Evolutionary conservation across 2,888 invertebrate genomes (phyloP), one percentile per base, ranked within the genome.

Genomic region (Glaucopsyche alexis): DNA sequence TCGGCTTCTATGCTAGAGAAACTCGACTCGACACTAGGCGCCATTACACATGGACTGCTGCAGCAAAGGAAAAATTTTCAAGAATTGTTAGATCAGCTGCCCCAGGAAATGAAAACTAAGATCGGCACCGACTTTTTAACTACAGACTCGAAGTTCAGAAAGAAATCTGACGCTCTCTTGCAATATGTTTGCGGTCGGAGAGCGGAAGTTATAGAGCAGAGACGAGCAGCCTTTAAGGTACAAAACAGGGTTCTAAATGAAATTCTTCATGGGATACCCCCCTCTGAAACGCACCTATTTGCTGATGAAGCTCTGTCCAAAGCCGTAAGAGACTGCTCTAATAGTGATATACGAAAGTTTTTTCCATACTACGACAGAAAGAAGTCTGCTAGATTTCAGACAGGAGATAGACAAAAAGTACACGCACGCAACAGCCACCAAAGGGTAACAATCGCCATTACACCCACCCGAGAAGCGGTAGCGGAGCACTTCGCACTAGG

Each of bases 121-220:
- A 70, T 75, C 8, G 72, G 72, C 1, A 29, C 69, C 16, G 72
- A 73, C 45, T 73, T 75, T 42, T 40, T 77, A 29, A 49, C 50
- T n/a, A 49, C 72, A 13, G 72, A 75, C 29, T 74, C 75, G 4
- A 71, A 74, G n/a, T 76, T 76, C 45, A 49, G 71, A 13, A 71
- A 70, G 47, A 71, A n/a, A 9, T 75, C 73, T 2, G 74, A 77
- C 47, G 66, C 49, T n/a, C 64, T 77, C 11, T 42, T 77, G 16
- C 73, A 77, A 49, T 75, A 77, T 66, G 74, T 73, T 40, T 77
- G 75, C 66, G 76, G 75, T 2, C 74, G 76, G 4, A 60, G 74
- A 49, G 72, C 74, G 6, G 73, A 74, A 70, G 66, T 72, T 14
- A 40, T 72, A 16, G 47, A 76, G 47, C 72, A 74, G 14, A 50